Evolutionary conservation across 2,113 vertebrate genomes (phyloP).

Genomic region (Psittacula cyanocephala): DNA sequence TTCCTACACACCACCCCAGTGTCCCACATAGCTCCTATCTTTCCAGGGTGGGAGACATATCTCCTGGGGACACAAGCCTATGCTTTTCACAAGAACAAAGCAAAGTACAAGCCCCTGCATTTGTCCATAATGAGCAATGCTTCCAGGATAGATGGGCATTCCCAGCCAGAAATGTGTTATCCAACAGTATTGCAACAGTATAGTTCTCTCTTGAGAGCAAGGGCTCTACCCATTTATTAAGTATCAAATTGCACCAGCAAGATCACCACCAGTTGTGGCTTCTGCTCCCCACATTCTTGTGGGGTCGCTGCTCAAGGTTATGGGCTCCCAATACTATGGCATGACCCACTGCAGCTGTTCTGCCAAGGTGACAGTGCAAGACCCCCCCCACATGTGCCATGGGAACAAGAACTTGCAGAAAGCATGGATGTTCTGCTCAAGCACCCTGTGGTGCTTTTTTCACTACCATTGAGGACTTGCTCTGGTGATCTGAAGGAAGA

Average conservation of each 20-base stretch:
- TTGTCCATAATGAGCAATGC: neutral
- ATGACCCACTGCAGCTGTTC: neutral
- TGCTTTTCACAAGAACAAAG: neutral
- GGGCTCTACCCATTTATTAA: neutral
- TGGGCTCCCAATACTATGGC: rapidly evolving
- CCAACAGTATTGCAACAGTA: neutral
- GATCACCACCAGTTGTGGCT: neutral
- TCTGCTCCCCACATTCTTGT: neutral
- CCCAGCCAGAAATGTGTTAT: neutral
- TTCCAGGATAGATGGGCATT: neutral
- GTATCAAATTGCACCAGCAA: neutral
- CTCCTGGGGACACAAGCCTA: neutral
- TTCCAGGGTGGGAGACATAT: neutral
- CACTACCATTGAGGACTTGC: neutral
- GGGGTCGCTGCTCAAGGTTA: neutral
- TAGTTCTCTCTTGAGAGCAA: neutral
- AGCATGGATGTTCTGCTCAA: neutral
- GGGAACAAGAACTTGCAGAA: neutral
- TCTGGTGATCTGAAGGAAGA: neutral
- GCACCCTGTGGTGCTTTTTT: rapidly evolving
- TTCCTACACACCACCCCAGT: neutral
- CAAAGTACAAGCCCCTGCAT: neutral
- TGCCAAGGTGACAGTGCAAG: neutral
- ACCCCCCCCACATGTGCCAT: neutral
- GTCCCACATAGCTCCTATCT: rapidly evolving